These are phyloP conservation scores for Cyanocitta stelleri DNA, from an alignment of 2,113 vertebrate genomes.

Conservation along the genomic window DNA sequence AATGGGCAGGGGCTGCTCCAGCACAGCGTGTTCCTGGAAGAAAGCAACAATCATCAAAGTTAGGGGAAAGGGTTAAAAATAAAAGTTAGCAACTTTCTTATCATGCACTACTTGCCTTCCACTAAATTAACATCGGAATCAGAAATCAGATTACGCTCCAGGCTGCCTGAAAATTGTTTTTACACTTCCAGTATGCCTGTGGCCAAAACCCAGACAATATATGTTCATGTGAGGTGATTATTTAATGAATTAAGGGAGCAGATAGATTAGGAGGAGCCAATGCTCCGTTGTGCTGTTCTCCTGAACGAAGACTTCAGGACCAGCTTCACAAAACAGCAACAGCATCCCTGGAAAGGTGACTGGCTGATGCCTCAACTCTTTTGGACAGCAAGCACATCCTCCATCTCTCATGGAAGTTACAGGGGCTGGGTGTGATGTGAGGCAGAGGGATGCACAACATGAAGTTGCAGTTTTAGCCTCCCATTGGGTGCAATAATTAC, in stretches of 20 bases:
- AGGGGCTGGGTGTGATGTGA: background rate
- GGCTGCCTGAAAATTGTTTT: conserved; percentile 32
- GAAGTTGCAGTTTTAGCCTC: background rate
- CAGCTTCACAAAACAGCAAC: background rate
- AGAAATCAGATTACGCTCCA: conserved; percentile 24
- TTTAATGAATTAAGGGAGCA: conserved; percentile 60
- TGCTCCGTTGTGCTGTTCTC: conserved; percentile 5
- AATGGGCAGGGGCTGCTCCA: conserved; percentile 10
- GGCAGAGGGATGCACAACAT: background rate
- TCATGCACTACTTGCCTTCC: background rate
- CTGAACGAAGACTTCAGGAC: conserved; percentile 23
- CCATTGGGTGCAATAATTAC: background rate
- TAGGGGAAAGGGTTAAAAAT: conserved; percentile 43
- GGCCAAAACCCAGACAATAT: background rate
- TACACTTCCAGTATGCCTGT: background rate
- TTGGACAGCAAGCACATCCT: background rate
- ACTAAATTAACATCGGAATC: conserved; percentile 2
- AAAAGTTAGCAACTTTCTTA: conserved; percentile 12
- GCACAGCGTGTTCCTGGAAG: background rate
- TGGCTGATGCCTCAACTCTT: background rate
- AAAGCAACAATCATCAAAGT: background rate
- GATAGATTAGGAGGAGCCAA: background rate
- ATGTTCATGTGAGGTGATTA: conserved; percentile 16
- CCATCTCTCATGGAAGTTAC: background rate
- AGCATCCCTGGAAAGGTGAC: background rate